Conservation (phyloP, 2,113 vertebrate species). For the Notiomystis cincta region DNA sequence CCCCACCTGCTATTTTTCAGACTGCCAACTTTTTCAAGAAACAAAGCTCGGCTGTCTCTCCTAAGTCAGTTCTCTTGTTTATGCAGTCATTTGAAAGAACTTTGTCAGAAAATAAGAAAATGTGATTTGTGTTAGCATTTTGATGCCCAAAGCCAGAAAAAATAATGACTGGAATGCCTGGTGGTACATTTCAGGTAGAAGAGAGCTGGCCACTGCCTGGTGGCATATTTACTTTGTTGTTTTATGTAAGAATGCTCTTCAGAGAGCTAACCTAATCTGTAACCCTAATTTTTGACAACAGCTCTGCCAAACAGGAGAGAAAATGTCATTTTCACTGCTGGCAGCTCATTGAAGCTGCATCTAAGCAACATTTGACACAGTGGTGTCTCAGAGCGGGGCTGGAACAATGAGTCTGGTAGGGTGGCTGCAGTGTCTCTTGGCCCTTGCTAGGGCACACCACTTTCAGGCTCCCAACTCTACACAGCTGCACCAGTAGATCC, state of each 20-base stretch:
- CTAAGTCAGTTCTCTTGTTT: not conserved
- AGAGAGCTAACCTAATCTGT: not conserved
- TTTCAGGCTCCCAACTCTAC: not conserved
- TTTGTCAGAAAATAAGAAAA: not conserved
- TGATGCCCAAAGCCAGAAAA: not conserved
- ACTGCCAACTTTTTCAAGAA: not conserved
- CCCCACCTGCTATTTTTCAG: not conserved
- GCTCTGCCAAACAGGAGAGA: not conserved
- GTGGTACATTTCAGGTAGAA: not conserved
- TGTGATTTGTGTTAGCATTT: not conserved
- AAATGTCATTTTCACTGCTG: not conserved
- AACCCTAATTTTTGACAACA: not conserved
- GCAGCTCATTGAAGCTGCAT: not conserved
- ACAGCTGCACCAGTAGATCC: not conserved
- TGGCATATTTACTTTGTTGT: not conserved
- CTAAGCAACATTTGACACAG: not conserved
- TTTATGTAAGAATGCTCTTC: not conserved
- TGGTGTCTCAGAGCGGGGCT: not conserved
- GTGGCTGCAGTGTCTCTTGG: not conserved
- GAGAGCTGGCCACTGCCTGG: not conserved
- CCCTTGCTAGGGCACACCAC: not conserved
- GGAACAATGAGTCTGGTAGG: accelerated
- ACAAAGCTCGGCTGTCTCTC: not conserved
- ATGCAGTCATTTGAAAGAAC: not conserved
- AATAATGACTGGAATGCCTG: not conserved